Evolutionary conservation across 2,797 vertebrate genomes (phyloP).

Genomic region (Diglossa cyanea): DNA sequence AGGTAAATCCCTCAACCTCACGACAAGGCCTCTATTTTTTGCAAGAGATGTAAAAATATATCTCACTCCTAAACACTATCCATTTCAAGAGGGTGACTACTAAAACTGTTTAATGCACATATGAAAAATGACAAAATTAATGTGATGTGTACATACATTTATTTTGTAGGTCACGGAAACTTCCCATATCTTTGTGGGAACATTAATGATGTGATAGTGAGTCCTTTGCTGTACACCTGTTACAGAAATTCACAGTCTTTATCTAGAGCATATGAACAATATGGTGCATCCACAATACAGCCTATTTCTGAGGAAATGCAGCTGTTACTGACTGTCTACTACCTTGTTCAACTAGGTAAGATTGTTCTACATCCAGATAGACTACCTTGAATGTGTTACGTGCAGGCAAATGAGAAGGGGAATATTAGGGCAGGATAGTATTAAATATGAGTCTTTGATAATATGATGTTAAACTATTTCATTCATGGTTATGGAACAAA

Average conservation of each 20-base stretch:
- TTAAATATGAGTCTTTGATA: background rate
- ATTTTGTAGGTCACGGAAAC: constrained; percentile 87
- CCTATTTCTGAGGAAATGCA: constrained; percentile 95
- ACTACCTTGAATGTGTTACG: background rate
- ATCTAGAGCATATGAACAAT: constrained; percentile 89
- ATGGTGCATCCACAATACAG: constrained; percentile 84
- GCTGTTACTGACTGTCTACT: constrained; percentile 95
- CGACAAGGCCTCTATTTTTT: background rate
- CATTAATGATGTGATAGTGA: constrained; percentile 88
- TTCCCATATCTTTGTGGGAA: constrained; percentile 93
- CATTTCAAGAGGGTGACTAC: background rate
- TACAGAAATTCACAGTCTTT: constrained; percentile 91
- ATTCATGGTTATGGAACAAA: background rate
- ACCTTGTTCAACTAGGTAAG: constrained; percentile 96
- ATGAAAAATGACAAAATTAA: background rate
- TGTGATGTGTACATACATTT: background rate
- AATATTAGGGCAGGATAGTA: background rate
- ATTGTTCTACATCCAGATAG: background rate
- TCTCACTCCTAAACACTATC: background rate
- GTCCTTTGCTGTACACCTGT: constrained; percentile 88
- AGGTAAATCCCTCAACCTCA: constrained; percentile 73
- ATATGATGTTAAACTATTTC: background rate
- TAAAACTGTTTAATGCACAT: background rate
- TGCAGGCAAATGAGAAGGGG: background rate
- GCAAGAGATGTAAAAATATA: background rate